A percentile compares a stretch with the other conserved stretches of the same genome.
Conservation (phyloP, 2,888 invertebrate genomes). For the Hypomecis atomaria region DNA sequence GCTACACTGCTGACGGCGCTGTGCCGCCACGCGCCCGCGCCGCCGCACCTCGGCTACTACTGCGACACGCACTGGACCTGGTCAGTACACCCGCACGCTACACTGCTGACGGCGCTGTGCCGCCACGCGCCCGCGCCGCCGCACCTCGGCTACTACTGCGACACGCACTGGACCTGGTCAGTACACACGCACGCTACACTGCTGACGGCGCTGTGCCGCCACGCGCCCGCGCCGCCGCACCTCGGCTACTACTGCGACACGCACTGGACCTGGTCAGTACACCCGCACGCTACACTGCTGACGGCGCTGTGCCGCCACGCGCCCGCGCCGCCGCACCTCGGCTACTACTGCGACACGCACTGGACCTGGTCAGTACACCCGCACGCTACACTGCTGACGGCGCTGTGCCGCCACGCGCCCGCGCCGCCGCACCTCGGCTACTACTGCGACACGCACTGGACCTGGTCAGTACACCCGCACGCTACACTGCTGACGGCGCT, state of each 20-base stretch:
- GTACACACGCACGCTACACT: slow-evolving; percentile 65
- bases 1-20: slow-evolving; percentile 89
- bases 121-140: slow-evolving; percentile 90
- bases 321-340: slow-evolving; percentile 91
- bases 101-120: slow-evolving; percentile 92
- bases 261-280: slow-evolving; percentile 91
- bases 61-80: slow-evolving; percentile 94
- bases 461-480: slow-evolving; percentile 85
- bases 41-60: slow-evolving; percentile 93
- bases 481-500: slow-evolving; percentile 89
- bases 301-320: slow-evolving; percentile 93
- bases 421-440: slow-evolving; percentile 93
- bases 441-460: slow-evolving; percentile 93
- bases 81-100: slow-evolving; percentile 71
- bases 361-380: slow-evolving; percentile 90
- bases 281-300: slow-evolving; percentile 75
- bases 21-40: slow-evolving; percentile 91
- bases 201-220: slow-evolving; percentile 93
- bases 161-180: slow-evolving; percentile 94
- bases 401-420: slow-evolving; percentile 92
- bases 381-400: slow-evolving; percentile 85
- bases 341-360: slow-evolving; percentile 92
- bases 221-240: slow-evolving; percentile 91
- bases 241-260: slow-evolving; percentile 93
- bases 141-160: slow-evolving; percentile 93